These are phyloP conservation scores for Varanus salvator DNA, from an alignment of 2,113 vertebrate species.

Conservation along the genomic window DNA sequence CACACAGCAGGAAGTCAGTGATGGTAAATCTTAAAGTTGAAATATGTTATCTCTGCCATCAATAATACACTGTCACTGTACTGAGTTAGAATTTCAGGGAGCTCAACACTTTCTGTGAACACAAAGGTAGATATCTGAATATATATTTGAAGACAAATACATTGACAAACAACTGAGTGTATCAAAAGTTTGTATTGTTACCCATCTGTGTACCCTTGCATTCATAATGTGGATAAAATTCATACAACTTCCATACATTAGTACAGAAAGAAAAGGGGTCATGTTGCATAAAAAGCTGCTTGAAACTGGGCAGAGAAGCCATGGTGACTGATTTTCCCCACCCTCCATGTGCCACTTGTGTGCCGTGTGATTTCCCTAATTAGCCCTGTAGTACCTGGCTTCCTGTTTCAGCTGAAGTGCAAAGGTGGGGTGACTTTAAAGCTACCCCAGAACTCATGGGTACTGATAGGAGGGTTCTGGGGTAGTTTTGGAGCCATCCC, in stretches of 20 bases:
- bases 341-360: too few species aligned
- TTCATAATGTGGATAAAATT: neutral
- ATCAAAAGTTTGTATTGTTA: neutral
- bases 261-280: neutral
- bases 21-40: neutral
- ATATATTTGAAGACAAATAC: neutral
- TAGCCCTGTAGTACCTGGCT: too few species aligned
- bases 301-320: too few species aligned
- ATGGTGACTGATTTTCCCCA: too few species aligned
- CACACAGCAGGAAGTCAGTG: neutral
- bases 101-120: too few species aligned
- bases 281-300: neutral
- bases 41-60: neutral
- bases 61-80: neutral
- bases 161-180: neutral
- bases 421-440: too few species aligned
- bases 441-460: too few species aligned
- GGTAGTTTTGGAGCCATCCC: too few species aligned
- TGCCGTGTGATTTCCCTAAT: too few species aligned
- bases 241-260: neutral
- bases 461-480: too few species aligned
- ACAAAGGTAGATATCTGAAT: too few species aligned
- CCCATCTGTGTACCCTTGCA: neutral
- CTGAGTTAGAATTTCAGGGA: neutral
- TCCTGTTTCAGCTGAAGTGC: too few species aligned